Evolutionary conservation across 2,113 vertebrate species (phyloP).

Genomic region (Caretta caretta): DNA sequence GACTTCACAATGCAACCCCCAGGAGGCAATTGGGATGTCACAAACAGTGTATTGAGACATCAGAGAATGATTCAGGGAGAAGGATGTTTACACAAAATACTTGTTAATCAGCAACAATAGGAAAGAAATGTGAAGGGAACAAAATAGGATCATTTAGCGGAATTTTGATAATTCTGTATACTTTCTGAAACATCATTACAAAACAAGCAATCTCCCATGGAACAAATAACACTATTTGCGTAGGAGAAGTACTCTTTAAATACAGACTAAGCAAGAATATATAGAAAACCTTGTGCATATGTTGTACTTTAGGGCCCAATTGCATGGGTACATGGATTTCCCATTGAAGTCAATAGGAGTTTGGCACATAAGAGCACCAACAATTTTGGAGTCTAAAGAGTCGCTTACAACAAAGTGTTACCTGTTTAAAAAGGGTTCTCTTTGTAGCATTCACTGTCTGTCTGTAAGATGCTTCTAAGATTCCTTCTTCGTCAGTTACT

Average conservation of each 20-base stretch:
- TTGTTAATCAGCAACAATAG: slow-evolving; percentile 33
- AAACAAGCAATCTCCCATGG: background rate
- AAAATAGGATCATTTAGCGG: background rate
- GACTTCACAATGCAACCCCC: slow-evolving; percentile 53
- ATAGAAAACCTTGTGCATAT: background rate
- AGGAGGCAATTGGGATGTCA: slow-evolving; percentile 64
- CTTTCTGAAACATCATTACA: slow-evolving; percentile 14
- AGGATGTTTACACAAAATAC: slow-evolving; percentile 17
- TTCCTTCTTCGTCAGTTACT: background rate
- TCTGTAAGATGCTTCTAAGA: background rate
- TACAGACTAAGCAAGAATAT: background rate
- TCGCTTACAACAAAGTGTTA: background rate
- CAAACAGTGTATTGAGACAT: slow-evolving; percentile 40
- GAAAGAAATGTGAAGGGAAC: background rate
- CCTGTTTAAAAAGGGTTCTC: background rate
- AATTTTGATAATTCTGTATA: slow-evolving; percentile 35
- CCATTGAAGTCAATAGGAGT: background rate
- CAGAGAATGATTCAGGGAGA: slow-evolving; percentile 19
- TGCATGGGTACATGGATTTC: background rate
- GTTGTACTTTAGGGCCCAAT: background rate
- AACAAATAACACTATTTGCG: background rate
- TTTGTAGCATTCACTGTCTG: background rate
- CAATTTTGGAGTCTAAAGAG: background rate
- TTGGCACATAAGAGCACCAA: background rate
- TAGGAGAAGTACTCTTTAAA: background rate